These are phyloP conservation scores for Strix aluco DNA, from an alignment of 2,113 vertebrate genomes.

Conservation along the genomic window DNA sequence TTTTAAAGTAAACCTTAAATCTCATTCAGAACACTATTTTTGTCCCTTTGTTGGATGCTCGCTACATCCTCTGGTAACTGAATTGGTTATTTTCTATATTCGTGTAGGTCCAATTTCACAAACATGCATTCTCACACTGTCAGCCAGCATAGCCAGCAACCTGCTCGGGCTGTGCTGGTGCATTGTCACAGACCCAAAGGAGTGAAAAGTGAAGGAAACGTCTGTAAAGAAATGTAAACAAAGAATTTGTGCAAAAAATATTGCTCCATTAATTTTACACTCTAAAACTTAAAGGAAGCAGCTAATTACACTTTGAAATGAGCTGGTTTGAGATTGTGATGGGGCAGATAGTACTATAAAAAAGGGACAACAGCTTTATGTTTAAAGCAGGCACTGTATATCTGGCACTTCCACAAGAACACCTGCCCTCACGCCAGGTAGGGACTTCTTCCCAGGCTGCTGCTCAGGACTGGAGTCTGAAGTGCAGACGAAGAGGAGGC, in stretches of 20 bases:
- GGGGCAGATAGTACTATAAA: neutral
- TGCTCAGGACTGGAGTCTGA: neutral
- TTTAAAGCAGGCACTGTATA: neutral
- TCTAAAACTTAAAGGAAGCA: neutral
- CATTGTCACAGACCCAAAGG: neutral
- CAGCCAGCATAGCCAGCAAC: neutral
- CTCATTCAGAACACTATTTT: neutral
- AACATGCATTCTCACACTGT: neutral
- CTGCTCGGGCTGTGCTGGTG: neutral
- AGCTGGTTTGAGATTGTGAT: neutral
- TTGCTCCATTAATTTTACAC: rapidly evolving
- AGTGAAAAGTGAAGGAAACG: neutral
- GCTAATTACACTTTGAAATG: neutral
- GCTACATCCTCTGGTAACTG: neutral
- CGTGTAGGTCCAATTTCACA: neutral
- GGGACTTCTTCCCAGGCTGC: neutral
- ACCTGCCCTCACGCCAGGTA: neutral
- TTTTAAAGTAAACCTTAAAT: neutral
- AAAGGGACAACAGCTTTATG: neutral
- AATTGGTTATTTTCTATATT: neutral
- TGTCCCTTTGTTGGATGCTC: neutral
- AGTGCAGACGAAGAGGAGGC: neutral
- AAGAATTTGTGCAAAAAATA: neutral
- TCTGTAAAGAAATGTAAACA: neutral
- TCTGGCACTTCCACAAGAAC: neutral